Evolutionary conservation across 2,113 vertebrate species (phyloP).

Genomic region (Campylomormyrus numenius): DNA sequence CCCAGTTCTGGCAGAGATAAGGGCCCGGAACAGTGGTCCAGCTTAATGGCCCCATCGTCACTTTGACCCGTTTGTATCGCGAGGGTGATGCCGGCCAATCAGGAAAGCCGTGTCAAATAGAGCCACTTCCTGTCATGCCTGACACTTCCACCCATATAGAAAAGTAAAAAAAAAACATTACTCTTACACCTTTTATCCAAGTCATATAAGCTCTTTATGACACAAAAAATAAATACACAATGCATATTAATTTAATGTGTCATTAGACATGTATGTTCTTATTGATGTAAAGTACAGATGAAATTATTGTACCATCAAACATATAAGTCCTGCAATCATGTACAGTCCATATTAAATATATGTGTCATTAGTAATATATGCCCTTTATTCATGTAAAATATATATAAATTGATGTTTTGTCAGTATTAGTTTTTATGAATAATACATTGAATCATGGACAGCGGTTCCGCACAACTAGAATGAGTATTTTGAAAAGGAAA

Average conservation of each 20-base stretch:
- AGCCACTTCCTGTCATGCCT: no score
- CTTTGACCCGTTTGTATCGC: neutral
- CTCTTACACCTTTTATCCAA: neutral
- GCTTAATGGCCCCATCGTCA: neutral
- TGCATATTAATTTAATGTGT: neutral
- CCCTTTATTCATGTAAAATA: neutral
- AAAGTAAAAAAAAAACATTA: neutral
- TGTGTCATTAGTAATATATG: no score
- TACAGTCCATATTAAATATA: no score
- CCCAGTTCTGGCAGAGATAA: neutral
- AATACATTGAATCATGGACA: no score
- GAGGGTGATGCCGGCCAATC: neutral
- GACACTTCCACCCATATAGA: no score
- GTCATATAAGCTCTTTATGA: neutral
- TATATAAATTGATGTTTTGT: neutral
- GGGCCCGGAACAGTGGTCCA: neutral
- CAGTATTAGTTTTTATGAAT: no score
- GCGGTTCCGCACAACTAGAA: no score
- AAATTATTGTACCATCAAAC: no score
- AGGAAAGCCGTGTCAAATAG: neutral
- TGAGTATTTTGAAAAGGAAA: no score
- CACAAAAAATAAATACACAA: neutral
- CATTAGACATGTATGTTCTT: neutral
- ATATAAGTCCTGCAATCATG: no score
- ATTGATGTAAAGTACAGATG: neutral